Evolutionary conservation across 2,888 invertebrate genomes (phyloP), one percentile per base, ranked within the genome.

Genomic region (Helicoverpa assulta): DNA sequence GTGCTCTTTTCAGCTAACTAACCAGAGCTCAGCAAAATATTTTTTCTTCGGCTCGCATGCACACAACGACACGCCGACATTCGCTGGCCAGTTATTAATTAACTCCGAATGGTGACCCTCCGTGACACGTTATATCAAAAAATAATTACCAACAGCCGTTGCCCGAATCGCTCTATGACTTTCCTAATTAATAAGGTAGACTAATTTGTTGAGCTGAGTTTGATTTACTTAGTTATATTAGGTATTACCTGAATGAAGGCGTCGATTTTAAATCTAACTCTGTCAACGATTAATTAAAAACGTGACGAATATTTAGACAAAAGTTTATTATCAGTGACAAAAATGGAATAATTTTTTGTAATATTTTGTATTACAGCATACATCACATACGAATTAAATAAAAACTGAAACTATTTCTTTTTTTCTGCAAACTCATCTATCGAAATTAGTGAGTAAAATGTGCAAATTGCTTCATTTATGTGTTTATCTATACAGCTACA

Each of bases 41-140:
- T 93, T 93, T 93, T 92, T 89, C 89, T 88, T 88, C 81, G 82
- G 66, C 82, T 80, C 81, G 83, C 75, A 82, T 82, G 81, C 85
- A 84, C 82, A 85, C 84, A 43, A 16, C 43, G 43, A 43, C 43
- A 83, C 85, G 74, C 81, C 78, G 80, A 79, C 82, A 85, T 83
- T 84, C 86, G 84, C 86, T 86, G 85, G 82, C 86, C 88, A 88
- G 91, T 93, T 93, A 94, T 93, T 93, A 93, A 94, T 93, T 92
- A 93, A 92, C 91, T 90, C 80, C 86, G 86, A 86, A 88, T 88
- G 88, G 87, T 82, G 82, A 85, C 85, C 86, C 82, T 83, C 84
- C 85, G 83, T 88, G 89, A 89, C 88, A 88, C 85, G 87, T 88
- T 86, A 82, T 84, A 85, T 84, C 84, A 86, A 87, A 88, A 88